Base-by-base conservation (phyloP, 2,888 invertebrate species). In the Torymus aiolomorphi region DNA sequence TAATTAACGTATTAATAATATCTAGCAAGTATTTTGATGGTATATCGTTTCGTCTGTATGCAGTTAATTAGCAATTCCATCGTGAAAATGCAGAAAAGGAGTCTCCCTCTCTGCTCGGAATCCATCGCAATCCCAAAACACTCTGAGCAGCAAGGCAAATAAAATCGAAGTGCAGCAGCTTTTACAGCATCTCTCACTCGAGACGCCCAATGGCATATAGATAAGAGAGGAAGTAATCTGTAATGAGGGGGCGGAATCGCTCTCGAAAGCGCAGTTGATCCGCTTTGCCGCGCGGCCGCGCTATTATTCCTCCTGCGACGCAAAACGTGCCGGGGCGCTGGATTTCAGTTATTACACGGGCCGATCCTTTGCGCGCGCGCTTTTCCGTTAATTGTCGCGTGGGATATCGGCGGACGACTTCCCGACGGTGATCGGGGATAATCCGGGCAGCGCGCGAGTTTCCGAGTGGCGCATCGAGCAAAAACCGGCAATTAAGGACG, bases 301-400 rank as follows among this genome's bases (percentile, higher is more conserved):
- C 61, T 62, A 76, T 80, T 66, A 76, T 66, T 69, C 70, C n/a
- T 31, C 18, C 4, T 31, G 24, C 18, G 67, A 62, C 49, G 52
- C 56, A 76, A 76, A 80, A 77, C 80, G 80, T 80, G 77, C 76
- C 73, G 76, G 76, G 42, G 63, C 52, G 56, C 77, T 69, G 70
- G 52, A 69, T 80, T 73, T 65, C 74, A 76, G 73, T 77, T 80
- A 77, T 80, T 80, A 74, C 72, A 16, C 54, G 16, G 31, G 65
- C 31, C 31, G 31, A 31, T 31, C 31, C 31, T 31, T 31, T 31
- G 54, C 14, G n/a, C 16, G 16, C n/a, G n/a, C n/a, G 14, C 20
- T 31, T 49, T 31, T 49, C 49, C 16, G n/a, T 59, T 31, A 31
- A 31, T 31, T 31, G 31, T 31, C 31, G 31, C 31, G 31, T 31